Percentiles rank a stretch among this genome's conserved stretches.
Conservation (phyloP, 1,140 invertebrate species). For the Aradophagus sp. region DNA sequence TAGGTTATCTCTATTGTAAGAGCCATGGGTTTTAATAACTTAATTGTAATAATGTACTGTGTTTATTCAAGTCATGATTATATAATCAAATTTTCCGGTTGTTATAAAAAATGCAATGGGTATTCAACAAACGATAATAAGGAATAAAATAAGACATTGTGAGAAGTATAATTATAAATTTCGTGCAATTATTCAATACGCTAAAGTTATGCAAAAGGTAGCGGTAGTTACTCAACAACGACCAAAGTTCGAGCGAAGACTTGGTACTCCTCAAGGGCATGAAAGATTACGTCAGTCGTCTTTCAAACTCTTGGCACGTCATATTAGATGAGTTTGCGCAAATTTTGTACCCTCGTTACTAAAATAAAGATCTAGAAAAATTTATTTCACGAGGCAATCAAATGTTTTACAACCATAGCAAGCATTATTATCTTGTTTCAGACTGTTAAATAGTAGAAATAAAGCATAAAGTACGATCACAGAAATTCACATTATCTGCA, state of each 20-base stretch:
- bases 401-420: slow-evolving; percentile 20
- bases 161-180: slow-evolving; percentile 46
- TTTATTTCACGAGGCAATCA: slow-evolving; percentile 24
- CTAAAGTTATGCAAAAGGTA: slow-evolving; percentile 54
- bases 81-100: no score
- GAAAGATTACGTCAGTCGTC: slow-evolving; percentile 57
- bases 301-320: slow-evolving; percentile 53
- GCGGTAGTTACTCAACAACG: slow-evolving; percentile 46
- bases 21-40: no score
- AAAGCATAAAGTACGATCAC: no score
- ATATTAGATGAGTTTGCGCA: slow-evolving; percentile 52
- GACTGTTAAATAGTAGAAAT: no score
- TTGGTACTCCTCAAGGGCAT: slow-evolving; percentile 52
- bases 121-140: slow-evolving; percentile 6
- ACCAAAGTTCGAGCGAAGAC: slow-evolving; percentile 54
- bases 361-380: slow-evolving; percentile 37
- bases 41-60: no score
- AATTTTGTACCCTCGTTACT: slow-evolving; percentile 46
- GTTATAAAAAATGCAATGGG: no score
- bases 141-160: slow-evolving; percentile 50
- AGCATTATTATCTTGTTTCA: slow-evolving; percentile 13
- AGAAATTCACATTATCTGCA: slow-evolving; percentile 10
- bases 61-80: no score
- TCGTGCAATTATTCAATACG: slow-evolving; percentile 56
- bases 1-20: no score